phyloP scores from a whole-genome alignment of 2,888 invertebrate genomes.

The Exephanes ischioxanthus region DNA sequence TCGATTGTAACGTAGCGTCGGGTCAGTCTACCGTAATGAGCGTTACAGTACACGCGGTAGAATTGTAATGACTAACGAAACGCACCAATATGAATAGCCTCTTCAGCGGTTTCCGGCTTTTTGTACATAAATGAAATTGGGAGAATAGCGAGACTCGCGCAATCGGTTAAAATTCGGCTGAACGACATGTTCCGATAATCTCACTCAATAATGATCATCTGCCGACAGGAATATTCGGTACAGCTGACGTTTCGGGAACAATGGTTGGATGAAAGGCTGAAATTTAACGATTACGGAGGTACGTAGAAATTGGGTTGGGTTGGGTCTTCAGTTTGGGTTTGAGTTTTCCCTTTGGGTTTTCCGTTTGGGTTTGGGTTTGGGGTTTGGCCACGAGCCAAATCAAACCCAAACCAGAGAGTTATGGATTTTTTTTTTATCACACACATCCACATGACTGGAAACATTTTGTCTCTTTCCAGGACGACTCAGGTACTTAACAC shows the following conservation, averaged over 20 bases:
- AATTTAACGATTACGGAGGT: slow-evolving; percentile 95
- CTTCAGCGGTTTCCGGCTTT: background rate
- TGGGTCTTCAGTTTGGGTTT: background rate
- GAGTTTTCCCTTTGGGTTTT: background rate
- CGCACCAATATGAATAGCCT: background rate
- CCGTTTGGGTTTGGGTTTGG: background rate
- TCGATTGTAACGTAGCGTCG: slow-evolving; percentile 35
- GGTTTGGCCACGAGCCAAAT: background rate
- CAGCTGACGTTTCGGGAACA: slow-evolving; percentile 99
- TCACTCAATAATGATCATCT: slow-evolving; percentile 71
- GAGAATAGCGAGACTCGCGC: background rate
- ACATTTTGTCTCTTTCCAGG: slow-evolving; percentile 86
- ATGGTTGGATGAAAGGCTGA: slow-evolving; percentile 97
- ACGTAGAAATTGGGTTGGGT: slow-evolving; percentile 78
- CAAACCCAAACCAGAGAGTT: background rate
- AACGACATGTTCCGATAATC: slow-evolving; percentile 41
- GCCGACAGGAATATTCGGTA: slow-evolving; percentile 97
- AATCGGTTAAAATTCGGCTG: slow-evolving; percentile 23
- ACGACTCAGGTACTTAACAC: slow-evolving; percentile 95
- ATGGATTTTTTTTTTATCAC: background rate
- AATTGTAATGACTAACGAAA: background rate
- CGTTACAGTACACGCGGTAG: slow-evolving; percentile 18
- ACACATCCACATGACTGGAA: slow-evolving; percentile 40
- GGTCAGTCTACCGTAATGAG: slow-evolving; percentile 34
- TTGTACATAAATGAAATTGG: background rate